Percentiles rank a stretch among this genome's conserved stretches.
phyloP scores from a whole-genome alignment of 1,140 invertebrate species.

The Bombus superbus region DNA sequence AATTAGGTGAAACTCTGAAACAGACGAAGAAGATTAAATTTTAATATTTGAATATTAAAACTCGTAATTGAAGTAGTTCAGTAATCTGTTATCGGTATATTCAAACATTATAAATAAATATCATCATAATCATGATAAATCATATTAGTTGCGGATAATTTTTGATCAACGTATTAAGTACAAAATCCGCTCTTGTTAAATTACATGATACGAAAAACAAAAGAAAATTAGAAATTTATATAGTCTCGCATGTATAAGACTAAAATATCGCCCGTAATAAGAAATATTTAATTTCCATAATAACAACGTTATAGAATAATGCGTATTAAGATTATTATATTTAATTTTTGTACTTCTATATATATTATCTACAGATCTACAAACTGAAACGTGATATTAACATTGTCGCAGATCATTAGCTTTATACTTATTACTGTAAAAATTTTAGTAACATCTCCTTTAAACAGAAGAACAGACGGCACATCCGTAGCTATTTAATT shows the following conservation, averaged over 20 bases:
- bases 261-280: too few species aligned
- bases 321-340: neutral
- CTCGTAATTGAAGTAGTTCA: neutral
- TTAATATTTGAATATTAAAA: neutral
- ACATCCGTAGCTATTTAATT: constrained; percentile 3
- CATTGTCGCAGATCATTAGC: neutral
- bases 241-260: too few species aligned
- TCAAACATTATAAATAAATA: neutral
- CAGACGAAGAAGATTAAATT: neutral
- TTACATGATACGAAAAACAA: neutral
- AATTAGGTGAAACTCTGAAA: neutral
- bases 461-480: neutral
- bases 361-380: neutral
- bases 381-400: neutral
- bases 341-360: neutral
- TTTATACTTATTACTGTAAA: neutral
- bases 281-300: too few species aligned
- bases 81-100: neutral
- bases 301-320: too few species aligned
- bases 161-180: too few species aligned
- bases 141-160: too few species aligned
- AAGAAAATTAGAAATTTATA: too few species aligned
- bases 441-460: neutral
- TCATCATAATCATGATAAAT: too few species aligned
- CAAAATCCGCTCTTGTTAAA: too few species aligned